Evolutionary conservation across 2,888 invertebrate species (phyloP).

Genomic region (Lithosia quadra): DNA sequence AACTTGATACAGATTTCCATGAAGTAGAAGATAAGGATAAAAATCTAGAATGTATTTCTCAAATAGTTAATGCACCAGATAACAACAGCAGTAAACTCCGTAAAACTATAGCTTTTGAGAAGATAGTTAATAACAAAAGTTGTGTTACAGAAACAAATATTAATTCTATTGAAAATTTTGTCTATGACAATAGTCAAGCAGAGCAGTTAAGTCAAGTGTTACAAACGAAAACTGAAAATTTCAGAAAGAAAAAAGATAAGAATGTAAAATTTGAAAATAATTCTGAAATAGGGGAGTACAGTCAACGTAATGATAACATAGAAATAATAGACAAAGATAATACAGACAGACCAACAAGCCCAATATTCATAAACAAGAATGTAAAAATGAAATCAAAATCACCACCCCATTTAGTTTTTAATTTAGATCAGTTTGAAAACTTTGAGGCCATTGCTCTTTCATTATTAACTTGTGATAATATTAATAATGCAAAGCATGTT

Average conservation of each 20-base stretch:
- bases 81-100: not conserved
- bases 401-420: conserved; percentile 60
- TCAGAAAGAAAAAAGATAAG: not conserved
- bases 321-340: conserved; percentile 18
- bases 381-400: conserved; percentile 44
- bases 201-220: conserved; percentile 19
- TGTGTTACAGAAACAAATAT: not conserved
- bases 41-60: not conserved
- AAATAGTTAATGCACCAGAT: not conserved
- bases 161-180: not conserved
- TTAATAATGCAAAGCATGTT: conserved; percentile 61
- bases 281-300: conserved; percentile 15
- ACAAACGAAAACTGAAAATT: conserved; percentile 6
- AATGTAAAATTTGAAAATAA: not conserved
- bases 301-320: conserved; percentile 25
- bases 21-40: not conserved
- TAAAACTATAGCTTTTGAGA: not conserved
- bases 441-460: conserved; percentile 72
- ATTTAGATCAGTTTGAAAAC: conserved; percentile 72
- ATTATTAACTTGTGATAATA: conserved; percentile 58
- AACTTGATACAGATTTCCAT: not conserved
- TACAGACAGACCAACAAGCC: conserved; percentile 56
- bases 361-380: conserved; percentile 59
- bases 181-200: not conserved
- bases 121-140: not conserved